Base-by-base conservation (phyloP, 1,140 invertebrate species). In the Druon quercuslanigerum region DNA sequence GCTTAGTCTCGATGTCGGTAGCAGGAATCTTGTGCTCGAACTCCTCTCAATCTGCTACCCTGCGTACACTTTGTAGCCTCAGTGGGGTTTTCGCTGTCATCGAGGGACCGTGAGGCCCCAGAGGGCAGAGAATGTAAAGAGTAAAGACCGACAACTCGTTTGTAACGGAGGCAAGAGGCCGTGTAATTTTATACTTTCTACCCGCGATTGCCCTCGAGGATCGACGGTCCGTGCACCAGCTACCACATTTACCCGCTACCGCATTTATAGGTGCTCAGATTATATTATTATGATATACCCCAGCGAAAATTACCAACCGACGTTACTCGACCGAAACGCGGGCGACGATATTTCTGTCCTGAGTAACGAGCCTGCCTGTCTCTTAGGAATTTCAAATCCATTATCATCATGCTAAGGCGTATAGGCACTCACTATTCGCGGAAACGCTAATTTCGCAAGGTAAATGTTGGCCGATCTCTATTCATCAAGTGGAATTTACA, bases 291-390 rank as follows among this genome's bases (percentile, higher is more conserved):
- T 66, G 33, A 66, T 66, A 66, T 66, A 66, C 25, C 33, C 60
- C 7, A 12, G 60, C 25, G 60, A 66, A 66, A 66, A 66, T 66
- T 66, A 66, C 60, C 60, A 66, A 66, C 60, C 60, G 33, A 66
- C 60, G 60, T 16, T n/a, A 2, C 33, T 66, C 60, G 25, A 66
- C 60, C 60, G 60, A 66, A 66, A 66, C 60, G 60, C 60, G 25
- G 60, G 60, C 60, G 60, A 66, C 60, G 60, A 66, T 66, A 66
- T 66, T 66, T 66, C 40, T 66, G 60, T 40, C 14, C 13, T 66
- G 60, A 66, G 33, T 66, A 66, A 66, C 20, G 60, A 66, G 60
- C 60, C 60, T 66, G 60, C 60, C 60, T 66, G 60, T 66, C 60
- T 66, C 60, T 66, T 16, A 66, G 60, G 60, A 66, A 66, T 66